Base-by-base conservation (phyloP, 2,888 invertebrate species). In the Neoaliturus tenellus region DNA sequence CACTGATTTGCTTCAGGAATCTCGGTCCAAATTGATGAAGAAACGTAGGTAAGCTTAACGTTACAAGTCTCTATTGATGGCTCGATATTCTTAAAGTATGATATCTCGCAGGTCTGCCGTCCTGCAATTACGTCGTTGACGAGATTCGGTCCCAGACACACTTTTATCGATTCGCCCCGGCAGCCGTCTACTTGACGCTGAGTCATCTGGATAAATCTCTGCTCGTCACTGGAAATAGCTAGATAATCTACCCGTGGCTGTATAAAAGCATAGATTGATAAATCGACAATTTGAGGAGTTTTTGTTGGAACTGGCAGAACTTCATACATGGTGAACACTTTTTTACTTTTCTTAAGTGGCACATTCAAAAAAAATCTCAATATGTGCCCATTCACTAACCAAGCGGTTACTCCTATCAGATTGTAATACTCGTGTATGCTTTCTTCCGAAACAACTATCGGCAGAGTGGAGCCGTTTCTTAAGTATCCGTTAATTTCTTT, bases 381-480 rank as follows among this genome's bases (percentile, higher is more conserved):
- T 28, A 67, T 28, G 12, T 31, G 25, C 4, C 23, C 28, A 28
- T 67, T 67, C 20, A 67, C 67, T 67, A 67, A 67, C 67, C 67
- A n/a, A n/a, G n/a, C n/a, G n/a, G 4, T 10, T 8, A n/a, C 67
- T 67, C 67, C 6, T 10, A n/a, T n/a, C n/a, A n/a, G n/a, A n/a
- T n/a, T n/a, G 20, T 75, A 75, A 35, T 44, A 75, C 23, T 75
- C 75, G 28, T 75, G 44, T 0, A 75, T 28, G 5, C 25, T 75
- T 2, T 44, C 5, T 75, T 75, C 75, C 5, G 75, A 48, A 8
- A 75, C 48, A 48, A 20, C 44, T 12, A 75, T 1, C 1, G 75
- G 75, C 75, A 75, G 28, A 8, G 44, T 75, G 75, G 75, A 75
- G 48, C 75, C 75, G 17, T 6, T 28, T 44, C 25, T 75, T 44